Base-by-base conservation (phyloP, 2,797 vertebrate species). In the Sebastes oblongus region DNA sequence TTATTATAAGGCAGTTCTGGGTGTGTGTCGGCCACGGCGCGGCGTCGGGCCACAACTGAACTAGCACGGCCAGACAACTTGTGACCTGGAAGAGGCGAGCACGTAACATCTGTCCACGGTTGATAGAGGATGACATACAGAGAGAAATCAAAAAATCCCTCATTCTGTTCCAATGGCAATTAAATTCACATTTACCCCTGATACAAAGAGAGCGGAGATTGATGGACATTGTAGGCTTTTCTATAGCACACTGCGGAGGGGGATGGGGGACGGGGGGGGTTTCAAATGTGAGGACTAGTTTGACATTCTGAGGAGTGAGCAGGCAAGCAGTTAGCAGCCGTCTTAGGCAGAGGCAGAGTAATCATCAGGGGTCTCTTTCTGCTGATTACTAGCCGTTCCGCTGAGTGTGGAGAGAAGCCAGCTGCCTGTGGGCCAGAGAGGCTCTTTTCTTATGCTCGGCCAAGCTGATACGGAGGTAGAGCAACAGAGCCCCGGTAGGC, bases 351-450 rank as follows among this genome's bases (percentile, higher is more conserved):
- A 87, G 83, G 84, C 90, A 84, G 87, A 89, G 87, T 86, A 91
- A 93, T 92, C 90, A 92, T 91, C 91, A 81, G 90, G 91, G 92
- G 90, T 91, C 88, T 94, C 92, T 92, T 92, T 91, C 87, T 92
- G 90, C 91, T 82, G 91, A 93, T 93, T 90, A 93, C 93, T 92
- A 91, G 82, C 75, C 60, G 65, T 91, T 90, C 84, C n/a, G 64
- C 90, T 88, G 84, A 88, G 92, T 75, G 88, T 88, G 88, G 91
- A 92, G 90, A 72, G 84, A 82, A 90, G 93, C 90, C 92, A 93
- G 91, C 91, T 90, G 89, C 90, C 89, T 84, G 85, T 82, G 83
- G 91, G 92, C 90, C 85, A 77, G 60, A 76, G 84, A 85, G 86
- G 64, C 87, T 90, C 83, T 88, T 82, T 93, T 93, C 82, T 94